Base-by-base conservation (phyloP, 2,797 vertebrate genomes). In the Bothrops alternatus region DNA sequence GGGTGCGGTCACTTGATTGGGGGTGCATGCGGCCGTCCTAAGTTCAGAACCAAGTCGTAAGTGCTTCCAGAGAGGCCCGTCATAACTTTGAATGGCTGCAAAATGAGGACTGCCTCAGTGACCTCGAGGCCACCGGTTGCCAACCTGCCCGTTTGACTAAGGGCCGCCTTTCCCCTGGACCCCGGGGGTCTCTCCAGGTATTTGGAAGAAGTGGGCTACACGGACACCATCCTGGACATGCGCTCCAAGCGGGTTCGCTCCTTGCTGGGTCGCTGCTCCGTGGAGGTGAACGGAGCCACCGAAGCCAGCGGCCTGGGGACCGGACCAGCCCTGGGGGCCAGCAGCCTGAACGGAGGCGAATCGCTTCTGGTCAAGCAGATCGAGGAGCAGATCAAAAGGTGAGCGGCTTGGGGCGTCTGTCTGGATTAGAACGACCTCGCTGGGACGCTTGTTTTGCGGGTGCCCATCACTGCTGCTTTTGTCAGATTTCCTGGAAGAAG, bases 361-460 rank as follows among this genome's bases (percentile, higher is more conserved):
- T 98, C 98, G 0, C 96, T 98, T 90, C 96, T 99, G 94, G 98
- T 98, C 95, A 98, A 98, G 91, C 98, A 99, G 97, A 99, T 99
- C 26, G 98, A 99, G 94, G 98, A 99, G 93, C 98, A 99, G 96
- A 99, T 99, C 94, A 98, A 99, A 96, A 98, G 98, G 98, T 98
- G 95, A 97, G 97, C 0, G 25, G 0, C 5, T 10, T 10, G 53
- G 0, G 3, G 37, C 0, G 8, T 37, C 1, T 28, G 26, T n/a
- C 50, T 3, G 3, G 2, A 2, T 6, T 57, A 5, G 28, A 11
- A 7, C 25, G 28, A 3, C 3, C 61, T 25, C 18, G 18, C 32
- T 0, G 57, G 12, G 58, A 16, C 26, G 26, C 16, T 61, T 57
- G 14, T 1, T 89, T 65, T 60, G 26, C 3, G 6, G 4, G 5